Base-by-base conservation (phyloP, 2,888 invertebrate genomes). In the Apotomis betuletana region DNA sequence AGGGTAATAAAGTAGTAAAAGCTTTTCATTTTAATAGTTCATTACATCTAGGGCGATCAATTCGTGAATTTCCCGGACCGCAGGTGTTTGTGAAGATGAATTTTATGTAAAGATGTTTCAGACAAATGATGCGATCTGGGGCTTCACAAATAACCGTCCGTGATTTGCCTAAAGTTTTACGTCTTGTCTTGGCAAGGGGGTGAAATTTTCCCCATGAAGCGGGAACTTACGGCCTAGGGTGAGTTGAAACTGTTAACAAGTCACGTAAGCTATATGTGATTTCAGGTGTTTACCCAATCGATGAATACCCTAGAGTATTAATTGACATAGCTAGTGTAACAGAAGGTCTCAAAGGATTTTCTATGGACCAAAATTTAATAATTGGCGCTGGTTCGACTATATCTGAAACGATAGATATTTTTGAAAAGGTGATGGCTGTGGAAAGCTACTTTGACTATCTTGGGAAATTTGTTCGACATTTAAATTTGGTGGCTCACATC, bases 401-500 rank as follows among this genome's bases (percentile, higher is more conserved):
- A 41, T 89, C 88, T 3, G 86, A 89, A 58, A 80, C 92, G 0
- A 92, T 94, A 79, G 84, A 90, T 2, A 74, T 90, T 9, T 90
- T 94, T 65, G 75, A 79, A 5, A 76, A 81, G 58, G 57, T 84
- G 5, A 76, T 44, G n/a, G n/a, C 83, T 0, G 62, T 54, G 44
- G 63, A 70, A 10, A 65, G 79, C 0, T 88, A 90, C 36, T 95
- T 94, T 79, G 85, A 87, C 13, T 95, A 95, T 83, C 85, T 94
- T 69, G 82, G 84, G 9, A 87, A 89, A 65, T 80, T 96, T 74
- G 93, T 90, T 6, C 85, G 93, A 61, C 95, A 96, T 78, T 86
- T 96, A 61, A 94, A 94, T 79, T 81, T 95, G 68, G 92, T 96
- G 36, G 96, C 95, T 5, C 95, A 94, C 81, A 91, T 94, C 49